These are phyloP conservation scores for Clanis bilineata DNA, from an alignment of 2,888 invertebrate genomes.

Conservation along the genomic window DNA sequence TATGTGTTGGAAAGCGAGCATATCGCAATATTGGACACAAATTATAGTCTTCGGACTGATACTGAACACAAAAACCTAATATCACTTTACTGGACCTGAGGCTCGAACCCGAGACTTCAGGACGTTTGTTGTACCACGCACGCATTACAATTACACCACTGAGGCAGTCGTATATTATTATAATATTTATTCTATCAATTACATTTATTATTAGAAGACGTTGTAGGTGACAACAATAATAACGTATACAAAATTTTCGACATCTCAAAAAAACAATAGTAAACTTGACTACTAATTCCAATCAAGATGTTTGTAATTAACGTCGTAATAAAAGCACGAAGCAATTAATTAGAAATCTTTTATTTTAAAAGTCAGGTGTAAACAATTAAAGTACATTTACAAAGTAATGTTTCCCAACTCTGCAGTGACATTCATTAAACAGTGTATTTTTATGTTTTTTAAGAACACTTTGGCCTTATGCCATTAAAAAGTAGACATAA, in stretches of 20 bases:
- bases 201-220: no score
- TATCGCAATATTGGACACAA: no score
- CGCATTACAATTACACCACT: no score
- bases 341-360: not conserved
- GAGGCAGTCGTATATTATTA: no score
- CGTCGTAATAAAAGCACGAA: not conserved
- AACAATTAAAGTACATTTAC: constrained; percentile 1
- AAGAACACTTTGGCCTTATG: constrained; percentile 27
- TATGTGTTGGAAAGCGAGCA: no score
- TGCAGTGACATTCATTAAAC: constrained; percentile 7
- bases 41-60: no score
- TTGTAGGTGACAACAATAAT: no score
- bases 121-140: no score
- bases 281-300: not conserved
- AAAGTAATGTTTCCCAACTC: constrained; percentile 6
- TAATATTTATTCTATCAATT: no score
- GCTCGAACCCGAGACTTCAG: no score
- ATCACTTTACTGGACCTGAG: no score
- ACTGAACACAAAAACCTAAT: no score
- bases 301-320: not conserved
- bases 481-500: constrained; percentile 31
- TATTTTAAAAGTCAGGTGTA: constrained; percentile 6
- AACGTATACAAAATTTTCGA: not conserved
- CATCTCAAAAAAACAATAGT: not conserved
- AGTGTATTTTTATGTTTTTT: constrained; percentile 5